phyloP scores from a whole-genome alignment of 2,888 invertebrate species.

The Anorthoa munda region DNA sequence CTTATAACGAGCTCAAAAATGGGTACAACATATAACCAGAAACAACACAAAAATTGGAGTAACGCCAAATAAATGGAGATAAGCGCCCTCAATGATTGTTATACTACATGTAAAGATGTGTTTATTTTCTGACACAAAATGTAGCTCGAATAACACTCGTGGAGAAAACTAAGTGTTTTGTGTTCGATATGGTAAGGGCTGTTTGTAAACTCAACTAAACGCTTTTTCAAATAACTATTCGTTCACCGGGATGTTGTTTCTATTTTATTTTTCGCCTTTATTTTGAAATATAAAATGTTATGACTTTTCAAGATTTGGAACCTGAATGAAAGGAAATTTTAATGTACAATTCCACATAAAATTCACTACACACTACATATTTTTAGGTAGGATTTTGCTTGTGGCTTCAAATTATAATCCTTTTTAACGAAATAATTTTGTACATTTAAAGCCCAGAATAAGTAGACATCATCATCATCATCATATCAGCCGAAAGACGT shows the following conservation, averaged over 20 bases:
- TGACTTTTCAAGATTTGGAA: background rate
- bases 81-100: conserved; percentile 32
- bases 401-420: background rate
- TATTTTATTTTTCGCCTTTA: conserved; percentile 13
- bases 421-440: background rate
- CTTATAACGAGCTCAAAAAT: conserved; percentile 2
- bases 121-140: conserved; percentile 25
- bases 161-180: conserved; percentile 19
- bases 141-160: background rate
- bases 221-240: conserved; percentile 34
- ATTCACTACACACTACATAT: background rate
- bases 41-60: conserved; percentile 14
- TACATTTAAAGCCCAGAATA: background rate
- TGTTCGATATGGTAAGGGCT: conserved; percentile 32
- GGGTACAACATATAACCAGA: conserved; percentile 17
- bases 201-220: conserved; percentile 37
- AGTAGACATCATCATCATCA: background rate
- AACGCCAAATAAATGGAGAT: conserved; percentile 23
- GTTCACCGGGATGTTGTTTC: conserved; percentile 11
- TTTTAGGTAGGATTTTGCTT: background rate
- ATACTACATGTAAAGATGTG: conserved; percentile 20
- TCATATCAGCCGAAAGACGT: too few relatives aligned
- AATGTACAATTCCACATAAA: background rate
- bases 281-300: conserved; percentile 13
- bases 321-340: background rate